Conservation (phyloP, 1,140 invertebrate species). For the silkworm (Bombyx mori) region DNA sequence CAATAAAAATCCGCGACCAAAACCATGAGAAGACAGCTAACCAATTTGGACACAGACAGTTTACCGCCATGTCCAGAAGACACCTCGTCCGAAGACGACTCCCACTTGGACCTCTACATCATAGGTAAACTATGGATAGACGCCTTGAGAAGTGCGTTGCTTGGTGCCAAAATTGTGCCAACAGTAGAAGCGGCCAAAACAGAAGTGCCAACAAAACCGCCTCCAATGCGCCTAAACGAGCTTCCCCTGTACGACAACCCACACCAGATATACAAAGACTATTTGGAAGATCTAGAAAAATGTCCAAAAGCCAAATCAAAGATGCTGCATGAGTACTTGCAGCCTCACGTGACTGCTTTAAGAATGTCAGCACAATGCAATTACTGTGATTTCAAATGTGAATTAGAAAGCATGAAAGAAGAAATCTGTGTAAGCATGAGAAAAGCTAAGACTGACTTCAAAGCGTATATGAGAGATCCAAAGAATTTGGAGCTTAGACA, state of each 20-base stretch:
- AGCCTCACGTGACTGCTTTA: constrained; percentile 23
- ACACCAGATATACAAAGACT: constrained; percentile 44
- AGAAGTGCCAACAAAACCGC: constrained; percentile 29
- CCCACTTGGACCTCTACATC: constrained; percentile 31
- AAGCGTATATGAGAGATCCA: constrained; percentile 28
- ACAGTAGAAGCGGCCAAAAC: constrained; percentile 28
- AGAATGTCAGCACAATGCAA: constrained; percentile 14
- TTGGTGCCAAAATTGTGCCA: constrained; percentile 32
- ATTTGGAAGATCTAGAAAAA: constrained; percentile 23
- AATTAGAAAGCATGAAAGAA: constrained; percentile 5
- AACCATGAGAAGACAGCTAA: constrained; percentile 2
- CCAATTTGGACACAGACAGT: background rate
- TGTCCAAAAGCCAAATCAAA: constrained; percentile 33
- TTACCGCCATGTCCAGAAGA: too few relatives aligned
- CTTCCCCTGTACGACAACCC: constrained; percentile 46
- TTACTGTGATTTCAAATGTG: constrained; percentile 14
- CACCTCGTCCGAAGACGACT: constrained; percentile 8
- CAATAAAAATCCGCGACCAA: background rate
- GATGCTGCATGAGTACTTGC: constrained; percentile 27
- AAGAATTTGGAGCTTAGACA: constrained; percentile 26
- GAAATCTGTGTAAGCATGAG: constrained; percentile 6
- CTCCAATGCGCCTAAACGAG: constrained; percentile 46
- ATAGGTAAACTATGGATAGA: constrained; percentile 43
- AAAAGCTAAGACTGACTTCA: constrained; percentile 21
- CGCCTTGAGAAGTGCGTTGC: constrained; percentile 23